Evolutionary conservation across 2,797 vertebrate species (phyloP).

Genomic region (Coccyzus lansbergi): DNA sequence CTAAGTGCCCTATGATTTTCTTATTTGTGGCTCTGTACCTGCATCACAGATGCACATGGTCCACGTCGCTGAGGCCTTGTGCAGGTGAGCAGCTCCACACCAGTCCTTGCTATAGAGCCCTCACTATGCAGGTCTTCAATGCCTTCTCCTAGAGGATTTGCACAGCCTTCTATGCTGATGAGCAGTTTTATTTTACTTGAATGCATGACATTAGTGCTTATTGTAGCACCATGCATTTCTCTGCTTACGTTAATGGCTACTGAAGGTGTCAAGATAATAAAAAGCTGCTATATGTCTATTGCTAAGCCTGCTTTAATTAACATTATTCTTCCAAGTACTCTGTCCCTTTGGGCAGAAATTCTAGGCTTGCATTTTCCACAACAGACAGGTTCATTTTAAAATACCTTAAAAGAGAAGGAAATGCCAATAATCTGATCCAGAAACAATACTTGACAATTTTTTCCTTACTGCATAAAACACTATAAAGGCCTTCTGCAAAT

Average conservation of each 20-base stretch:
- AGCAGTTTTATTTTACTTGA: not conserved
- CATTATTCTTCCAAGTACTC: not conserved
- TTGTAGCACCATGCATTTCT: not conserved
- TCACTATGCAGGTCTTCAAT: not conserved
- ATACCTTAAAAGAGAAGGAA: slow-evolving; percentile 22
- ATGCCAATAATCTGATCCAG: not conserved
- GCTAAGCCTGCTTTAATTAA: slow-evolving; percentile 31
- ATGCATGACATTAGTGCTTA: not conserved
- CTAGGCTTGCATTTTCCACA: not conserved
- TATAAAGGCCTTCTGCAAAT: not conserved
- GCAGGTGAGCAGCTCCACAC: not conserved
- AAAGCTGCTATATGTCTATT: not conserved
- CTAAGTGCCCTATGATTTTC: not conserved
- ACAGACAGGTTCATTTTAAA: slow-evolving; percentile 22
- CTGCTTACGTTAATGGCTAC: not conserved
- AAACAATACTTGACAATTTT: not conserved
- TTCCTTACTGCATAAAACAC: not conserved
- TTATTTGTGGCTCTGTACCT: not conserved
- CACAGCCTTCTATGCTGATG: not conserved
- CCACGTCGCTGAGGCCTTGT: not conserved
- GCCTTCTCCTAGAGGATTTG: not conserved
- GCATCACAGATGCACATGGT: not conserved
- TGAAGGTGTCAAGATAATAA: not conserved
- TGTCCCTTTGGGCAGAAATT: slow-evolving; percentile 10
- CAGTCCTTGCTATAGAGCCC: not conserved